Base-by-base conservation (phyloP, 1,140 invertebrate genomes). In the Branchinecta lynchi region DNA sequence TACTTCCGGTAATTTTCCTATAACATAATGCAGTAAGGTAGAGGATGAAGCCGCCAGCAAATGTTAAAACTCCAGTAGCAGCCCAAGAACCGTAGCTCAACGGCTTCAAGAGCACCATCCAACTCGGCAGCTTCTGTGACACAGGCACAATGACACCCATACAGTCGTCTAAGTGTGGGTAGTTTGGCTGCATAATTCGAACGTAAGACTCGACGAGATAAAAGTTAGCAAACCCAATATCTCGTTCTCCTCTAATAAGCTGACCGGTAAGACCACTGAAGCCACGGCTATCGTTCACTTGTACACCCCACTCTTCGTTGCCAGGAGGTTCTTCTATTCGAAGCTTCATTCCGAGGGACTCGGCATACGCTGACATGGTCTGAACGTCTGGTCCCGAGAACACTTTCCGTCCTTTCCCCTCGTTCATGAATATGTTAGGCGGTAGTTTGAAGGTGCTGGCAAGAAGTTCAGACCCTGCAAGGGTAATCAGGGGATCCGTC, bases 191-290 rank as follows among this genome's bases (percentile, higher is more conserved):
- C 51, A 60, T 60, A 15, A 60, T 60, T 15, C 51, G 12, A 12
- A 60, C 51, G 17, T 60, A 60, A 15, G 51, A 60, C 17, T 60
- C 51, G 12, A 60, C 51, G 3, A 60, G 51, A 20, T 15, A 60
- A 60, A 60, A 60, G 17, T 60, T 60, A 15, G 51, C 51, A 60
- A 60, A 60, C 51, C 51, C 51, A 3, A 60, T 60, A 60, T 60
- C 51, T 20, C 6, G 12, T 60, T 60, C 51, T 60, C 51, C 51
- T 6, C 51, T 12, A 15, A 60, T 60, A 20, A 60, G 51, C 51
- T 60, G 12, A 15, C 51, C 51, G 17, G 51, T 60, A 20, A 60
- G 51, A 15, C 51, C 51, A 60, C 51, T 60, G 17, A 60, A 60
- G 12, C 17, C 17, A 12, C 51, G 51, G 17, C 12, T 15, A 20